phyloP scores from a whole-genome alignment of 2,113 vertebrate genomes.

The Lepus europaeus region DNA sequence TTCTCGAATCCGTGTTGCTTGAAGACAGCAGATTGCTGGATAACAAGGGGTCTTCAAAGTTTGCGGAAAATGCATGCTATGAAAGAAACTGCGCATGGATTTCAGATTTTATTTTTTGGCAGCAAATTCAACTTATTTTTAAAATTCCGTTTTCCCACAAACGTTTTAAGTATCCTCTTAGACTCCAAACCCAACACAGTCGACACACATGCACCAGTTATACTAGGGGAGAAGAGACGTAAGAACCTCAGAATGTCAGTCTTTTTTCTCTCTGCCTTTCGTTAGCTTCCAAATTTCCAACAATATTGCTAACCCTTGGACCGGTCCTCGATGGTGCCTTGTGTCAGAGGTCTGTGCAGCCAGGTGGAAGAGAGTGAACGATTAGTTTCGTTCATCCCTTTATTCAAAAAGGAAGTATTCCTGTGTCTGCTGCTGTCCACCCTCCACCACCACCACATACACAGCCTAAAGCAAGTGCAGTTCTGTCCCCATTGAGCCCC shows the following conservation, averaged over 20 bases:
- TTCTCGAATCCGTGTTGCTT: not conserved
- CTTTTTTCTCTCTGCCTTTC: not conserved
- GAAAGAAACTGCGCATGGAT: too few species aligned
- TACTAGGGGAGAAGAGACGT: not conserved
- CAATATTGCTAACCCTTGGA: not conserved
- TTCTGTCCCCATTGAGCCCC: rapidly evolving
- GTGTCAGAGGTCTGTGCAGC: not conserved
- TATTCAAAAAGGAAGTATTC: not conserved
- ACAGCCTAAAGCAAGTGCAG: too few species aligned
- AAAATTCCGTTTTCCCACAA: too few species aligned
- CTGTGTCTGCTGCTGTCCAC: too few species aligned
- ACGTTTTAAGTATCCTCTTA: too few species aligned
- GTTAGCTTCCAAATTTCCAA: not conserved
- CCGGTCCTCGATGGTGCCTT: not conserved
- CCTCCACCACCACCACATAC: too few species aligned
- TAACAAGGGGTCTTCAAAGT: too few species aligned
- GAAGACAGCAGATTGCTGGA: not conserved
- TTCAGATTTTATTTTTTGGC: too few species aligned
- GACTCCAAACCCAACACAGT: not conserved
- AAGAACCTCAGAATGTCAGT: not conserved
- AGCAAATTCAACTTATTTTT: too few species aligned
- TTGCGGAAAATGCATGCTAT: too few species aligned
- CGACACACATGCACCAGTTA: too few species aligned
- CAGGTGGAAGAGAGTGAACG: not conserved
- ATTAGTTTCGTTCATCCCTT: not conserved